phyloP scores from a whole-genome alignment of 2,797 vertebrate genomes.

The Clarias platycephalus region DNA sequence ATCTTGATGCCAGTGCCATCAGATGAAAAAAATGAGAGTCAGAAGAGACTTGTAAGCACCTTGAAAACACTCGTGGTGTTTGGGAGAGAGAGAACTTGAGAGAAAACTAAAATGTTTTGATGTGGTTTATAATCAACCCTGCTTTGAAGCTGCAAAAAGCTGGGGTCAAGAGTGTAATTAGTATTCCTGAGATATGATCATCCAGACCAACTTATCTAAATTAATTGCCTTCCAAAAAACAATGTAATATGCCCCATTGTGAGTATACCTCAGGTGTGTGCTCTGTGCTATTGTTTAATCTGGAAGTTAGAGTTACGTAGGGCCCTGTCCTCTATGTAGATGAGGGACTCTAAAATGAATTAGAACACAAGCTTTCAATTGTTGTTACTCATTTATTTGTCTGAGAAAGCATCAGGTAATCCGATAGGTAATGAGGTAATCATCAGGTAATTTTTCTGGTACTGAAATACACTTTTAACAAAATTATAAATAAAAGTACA shows the following conservation, averaged over 20 bases:
- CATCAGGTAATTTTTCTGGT: too few relatives aligned
- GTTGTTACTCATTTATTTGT: too few relatives aligned
- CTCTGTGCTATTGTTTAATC: neutral
- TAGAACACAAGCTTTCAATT: too few relatives aligned
- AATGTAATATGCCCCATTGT: neutral
- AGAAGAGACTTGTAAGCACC: neutral
- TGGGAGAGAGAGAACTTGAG: neutral
- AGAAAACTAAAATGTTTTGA: neutral
- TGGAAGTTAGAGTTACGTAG: neutral
- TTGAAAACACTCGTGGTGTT: neutral
- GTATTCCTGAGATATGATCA: neutral
- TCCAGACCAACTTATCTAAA: neutral
- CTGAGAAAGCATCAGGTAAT: too few relatives aligned
- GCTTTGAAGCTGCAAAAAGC: neutral
- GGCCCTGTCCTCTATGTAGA: neutral
- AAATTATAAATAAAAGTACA: too few relatives aligned
- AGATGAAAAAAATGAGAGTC: neutral
- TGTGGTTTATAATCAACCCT: neutral
- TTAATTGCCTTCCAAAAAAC: neutral
- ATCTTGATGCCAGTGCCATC: neutral
- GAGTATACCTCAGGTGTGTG: neutral
- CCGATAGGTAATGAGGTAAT: too few relatives aligned
- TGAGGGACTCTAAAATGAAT: neutral
- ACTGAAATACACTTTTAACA: too few relatives aligned
- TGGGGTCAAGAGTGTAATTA: neutral